These are phyloP conservation scores for Maniola jurtina DNA, from an alignment of 1,140 invertebrate genomes.

Conservation along the genomic window DNA sequence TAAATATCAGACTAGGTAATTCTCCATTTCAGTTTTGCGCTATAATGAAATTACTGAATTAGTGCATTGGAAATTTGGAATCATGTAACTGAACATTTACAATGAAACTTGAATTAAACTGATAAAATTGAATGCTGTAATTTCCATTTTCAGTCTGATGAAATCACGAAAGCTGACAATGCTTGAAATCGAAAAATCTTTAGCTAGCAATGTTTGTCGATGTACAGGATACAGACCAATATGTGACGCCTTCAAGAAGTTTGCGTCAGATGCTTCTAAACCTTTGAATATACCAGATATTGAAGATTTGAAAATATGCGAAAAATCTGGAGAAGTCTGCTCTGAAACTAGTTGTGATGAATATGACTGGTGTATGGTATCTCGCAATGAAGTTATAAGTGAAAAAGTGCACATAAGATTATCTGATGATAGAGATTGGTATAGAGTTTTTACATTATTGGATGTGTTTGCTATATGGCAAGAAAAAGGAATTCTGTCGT, in stretches of 20 bases:
- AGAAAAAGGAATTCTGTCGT: slow-evolving; percentile 52
- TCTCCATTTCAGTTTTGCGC: no score
- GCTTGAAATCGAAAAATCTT: slow-evolving; percentile 83
- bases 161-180: slow-evolving; percentile 74
- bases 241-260: slow-evolving; percentile 86
- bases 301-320: slow-evolving; percentile 55
- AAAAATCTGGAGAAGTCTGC: slow-evolving; percentile 53
- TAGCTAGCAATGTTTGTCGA: slow-evolving; percentile 87
- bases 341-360: slow-evolving; percentile 41
- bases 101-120: no score
- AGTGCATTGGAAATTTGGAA: no score
- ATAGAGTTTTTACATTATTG: slow-evolving; percentile 47
- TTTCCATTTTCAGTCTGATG: slow-evolving; percentile 49
- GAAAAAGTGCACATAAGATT: slow-evolving; percentile 38
- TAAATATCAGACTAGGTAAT: no score
- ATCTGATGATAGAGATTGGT: slow-evolving; percentile 56
- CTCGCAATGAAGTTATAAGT: slow-evolving; percentile 38
- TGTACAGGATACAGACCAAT: slow-evolving; percentile 91
- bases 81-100: no score
- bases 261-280: slow-evolving; percentile 64
- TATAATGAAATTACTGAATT: no score
- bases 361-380: slow-evolving; percentile 56
- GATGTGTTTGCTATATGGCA: slow-evolving; percentile 60
- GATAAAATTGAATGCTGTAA: no score
- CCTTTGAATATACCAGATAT: slow-evolving; percentile 38